A percentile compares a stretch with the other conserved stretches of the same genome.
phyloP scores from a whole-genome alignment of 2,888 invertebrate genomes.

The Ophion slaviceki region DNA sequence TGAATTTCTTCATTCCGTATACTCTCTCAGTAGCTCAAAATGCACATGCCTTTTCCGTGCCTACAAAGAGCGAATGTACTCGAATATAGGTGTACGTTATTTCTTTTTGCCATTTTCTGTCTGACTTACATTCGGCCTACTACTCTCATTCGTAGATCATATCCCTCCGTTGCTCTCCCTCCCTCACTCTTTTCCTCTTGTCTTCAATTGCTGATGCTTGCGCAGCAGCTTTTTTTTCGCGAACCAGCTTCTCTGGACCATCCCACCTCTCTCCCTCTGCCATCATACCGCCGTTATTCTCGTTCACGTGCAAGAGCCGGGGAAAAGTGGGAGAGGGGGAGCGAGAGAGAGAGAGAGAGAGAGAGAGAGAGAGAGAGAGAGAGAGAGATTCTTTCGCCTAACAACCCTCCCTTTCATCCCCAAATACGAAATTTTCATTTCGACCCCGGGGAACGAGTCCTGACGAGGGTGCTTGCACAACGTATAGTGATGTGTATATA shows the following conservation, averaged over 20 bases:
- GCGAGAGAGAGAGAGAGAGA: background rate
- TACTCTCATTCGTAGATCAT: conserved; percentile 45
- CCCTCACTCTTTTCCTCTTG: conserved; percentile 47
- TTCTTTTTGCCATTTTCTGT: conserved; percentile 33
- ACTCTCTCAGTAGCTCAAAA: conserved; percentile 6
- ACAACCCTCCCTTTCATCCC: conserved; percentile 62
- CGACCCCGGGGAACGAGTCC: conserved; percentile 72
- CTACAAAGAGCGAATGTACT: conserved; percentile 18
- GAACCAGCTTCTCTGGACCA: conserved; percentile 35
- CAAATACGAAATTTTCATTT: conserved; percentile 79
- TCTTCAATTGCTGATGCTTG: conserved; percentile 63
- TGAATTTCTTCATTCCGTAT: conserved; percentile 14
- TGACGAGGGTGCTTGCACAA: conserved; percentile 73
- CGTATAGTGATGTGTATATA: conserved; percentile 11
- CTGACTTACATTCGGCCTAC: conserved; percentile 47
- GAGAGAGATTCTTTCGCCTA: conserved; percentile 33
- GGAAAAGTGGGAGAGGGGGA: conserved; percentile 13
- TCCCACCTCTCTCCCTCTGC: conserved; percentile 16
- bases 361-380: conserved; percentile 10
- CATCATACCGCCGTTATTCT: conserved; percentile 11
- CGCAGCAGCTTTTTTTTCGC: conserved; percentile 49
- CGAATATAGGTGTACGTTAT: conserved; percentile 26
- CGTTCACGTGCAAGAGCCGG: conserved; percentile 7
- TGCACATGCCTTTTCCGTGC: background rate
- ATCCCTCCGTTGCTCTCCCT: conserved; percentile 31